Evolutionary conservation across 2,113 vertebrate species (phyloP).

Genomic region (Xiphias gladius): DNA sequence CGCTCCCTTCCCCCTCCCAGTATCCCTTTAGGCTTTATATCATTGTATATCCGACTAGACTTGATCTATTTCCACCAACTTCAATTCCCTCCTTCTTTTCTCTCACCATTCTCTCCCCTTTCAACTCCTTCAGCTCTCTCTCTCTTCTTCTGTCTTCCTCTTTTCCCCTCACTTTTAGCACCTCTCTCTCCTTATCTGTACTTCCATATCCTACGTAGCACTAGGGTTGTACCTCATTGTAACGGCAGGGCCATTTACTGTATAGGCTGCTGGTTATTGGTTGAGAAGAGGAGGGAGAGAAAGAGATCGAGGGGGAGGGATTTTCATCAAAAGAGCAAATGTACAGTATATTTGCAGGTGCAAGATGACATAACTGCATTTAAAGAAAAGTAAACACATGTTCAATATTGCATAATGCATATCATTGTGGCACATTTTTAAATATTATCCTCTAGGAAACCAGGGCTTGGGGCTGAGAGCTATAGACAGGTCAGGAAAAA

Average conservation of each 20-base stretch:
- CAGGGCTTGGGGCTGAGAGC: background rate
- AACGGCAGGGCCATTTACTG: constrained; percentile 43
- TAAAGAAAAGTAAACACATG: background rate
- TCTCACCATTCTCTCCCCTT: constrained; percentile 11
- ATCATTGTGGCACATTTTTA: no score
- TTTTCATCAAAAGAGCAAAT: constrained; percentile 13
- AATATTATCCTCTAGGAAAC: background rate
- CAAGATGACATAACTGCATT: background rate
- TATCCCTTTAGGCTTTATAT: constrained; percentile 21
- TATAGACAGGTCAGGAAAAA: background rate
- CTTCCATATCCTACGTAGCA: constrained; percentile 13
- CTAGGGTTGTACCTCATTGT: constrained; percentile 35
- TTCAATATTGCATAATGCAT: background rate
- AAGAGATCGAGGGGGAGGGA: background rate
- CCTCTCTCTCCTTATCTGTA: constrained; percentile 33
- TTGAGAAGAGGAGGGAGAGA: constrained; percentile 19
- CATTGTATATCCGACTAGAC: background rate
- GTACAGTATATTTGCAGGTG: background rate
- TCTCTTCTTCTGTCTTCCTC: background rate
- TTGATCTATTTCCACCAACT: constrained; percentile 38
- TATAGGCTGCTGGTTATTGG: constrained; percentile 54
- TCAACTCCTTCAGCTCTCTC: constrained; percentile 4
- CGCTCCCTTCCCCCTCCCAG: constrained; percentile 3
- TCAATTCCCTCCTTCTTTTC: background rate
- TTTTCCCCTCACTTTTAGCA: background rate